Percentiles rank a stretch among this genome's conserved stretches.
These are phyloP conservation scores for Penelope pileata DNA, from an alignment of 2,113 vertebrate genomes.

Conservation along the genomic window DNA sequence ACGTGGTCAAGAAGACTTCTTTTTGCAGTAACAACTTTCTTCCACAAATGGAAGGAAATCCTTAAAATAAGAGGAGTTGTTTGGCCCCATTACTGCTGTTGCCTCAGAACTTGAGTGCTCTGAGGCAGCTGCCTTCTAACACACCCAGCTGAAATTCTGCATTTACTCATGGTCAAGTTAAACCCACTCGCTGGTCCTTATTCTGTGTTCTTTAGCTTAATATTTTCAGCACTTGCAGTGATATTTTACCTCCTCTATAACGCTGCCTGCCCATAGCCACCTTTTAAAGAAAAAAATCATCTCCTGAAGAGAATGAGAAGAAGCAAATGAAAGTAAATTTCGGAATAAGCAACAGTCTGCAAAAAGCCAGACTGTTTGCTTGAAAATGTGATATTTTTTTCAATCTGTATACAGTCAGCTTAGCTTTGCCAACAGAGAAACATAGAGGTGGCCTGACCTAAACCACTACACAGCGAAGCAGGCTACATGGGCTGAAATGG, in stretches of 20 bases:
- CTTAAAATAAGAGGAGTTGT: neutral
- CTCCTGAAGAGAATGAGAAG: neutral
- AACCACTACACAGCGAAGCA: neutral
- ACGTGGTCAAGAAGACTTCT: neutral
- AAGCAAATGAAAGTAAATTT: neutral
- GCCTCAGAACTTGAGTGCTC: neutral
- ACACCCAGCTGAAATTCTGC: neutral
- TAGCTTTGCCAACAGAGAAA: neutral
- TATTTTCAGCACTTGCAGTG: neutral
- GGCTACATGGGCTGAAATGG: neutral
- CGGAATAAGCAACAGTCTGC: neutral
- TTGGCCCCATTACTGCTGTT: rapidly evolving
- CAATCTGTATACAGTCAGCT: too few species aligned
- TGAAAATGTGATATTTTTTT: neutral
- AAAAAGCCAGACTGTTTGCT: neutral
- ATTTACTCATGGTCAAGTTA: neutral
- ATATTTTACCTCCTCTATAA: neutral
- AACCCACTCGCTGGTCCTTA: neutral
- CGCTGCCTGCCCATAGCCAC: neutral
- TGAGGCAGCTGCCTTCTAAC: neutral
- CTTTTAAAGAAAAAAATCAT: neutral
- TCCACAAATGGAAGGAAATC: neutral
- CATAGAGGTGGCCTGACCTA: neutral
- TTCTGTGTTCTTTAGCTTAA: neutral
- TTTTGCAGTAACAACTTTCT: neutral